A percentile compares a stretch with the other conserved stretches of the same genome.
Conservation (phyloP, 2,797 vertebrate genomes). For the Tenualosa ilisha region DNA sequence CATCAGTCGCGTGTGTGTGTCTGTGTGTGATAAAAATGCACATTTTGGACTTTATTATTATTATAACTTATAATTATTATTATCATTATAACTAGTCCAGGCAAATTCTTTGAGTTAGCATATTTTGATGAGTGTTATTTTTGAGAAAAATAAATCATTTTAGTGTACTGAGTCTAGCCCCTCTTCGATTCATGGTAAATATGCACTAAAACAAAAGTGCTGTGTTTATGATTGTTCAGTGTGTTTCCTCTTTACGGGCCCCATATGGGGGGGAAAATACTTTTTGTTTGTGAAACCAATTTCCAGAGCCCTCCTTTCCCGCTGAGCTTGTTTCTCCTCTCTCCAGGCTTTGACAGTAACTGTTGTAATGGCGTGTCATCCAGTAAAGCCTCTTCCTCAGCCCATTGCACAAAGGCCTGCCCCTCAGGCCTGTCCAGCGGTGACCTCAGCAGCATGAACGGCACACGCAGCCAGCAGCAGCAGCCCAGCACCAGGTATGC, state of each 20-base stretch:
- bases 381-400: slow-evolving; percentile 85
- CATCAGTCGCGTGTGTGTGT: too few relatives aligned
- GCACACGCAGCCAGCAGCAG: slow-evolving; percentile 79
- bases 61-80: too few relatives aligned
- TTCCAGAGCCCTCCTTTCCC: not conserved
- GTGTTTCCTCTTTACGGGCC: not conserved
- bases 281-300: not conserved
- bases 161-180: too few relatives aligned
- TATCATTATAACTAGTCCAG: too few relatives aligned
- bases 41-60: too few relatives aligned
- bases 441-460: slow-evolving; percentile 90
- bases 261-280: too few relatives aligned
- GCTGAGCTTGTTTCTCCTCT: slow-evolving; percentile 31
- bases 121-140: too few relatives aligned
- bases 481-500: slow-evolving; percentile 79
- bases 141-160: too few relatives aligned
- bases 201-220: too few relatives aligned
- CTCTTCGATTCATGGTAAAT: not conserved
- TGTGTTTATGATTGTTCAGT: too few relatives aligned
- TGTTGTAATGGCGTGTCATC: slow-evolving; percentile 96
- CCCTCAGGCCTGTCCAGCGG: slow-evolving; percentile 78
- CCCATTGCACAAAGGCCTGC: slow-evolving; percentile 91
- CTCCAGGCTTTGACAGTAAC: slow-evolving; percentile 89
- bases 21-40: too few relatives aligned
- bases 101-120: too few relatives aligned